Percentiles rank a stretch among this genome's conserved stretches.
These are phyloP conservation scores for Ferdinandea cuprea DNA, from an alignment of 2,888 invertebrate genomes.

Conservation along the genomic window DNA sequence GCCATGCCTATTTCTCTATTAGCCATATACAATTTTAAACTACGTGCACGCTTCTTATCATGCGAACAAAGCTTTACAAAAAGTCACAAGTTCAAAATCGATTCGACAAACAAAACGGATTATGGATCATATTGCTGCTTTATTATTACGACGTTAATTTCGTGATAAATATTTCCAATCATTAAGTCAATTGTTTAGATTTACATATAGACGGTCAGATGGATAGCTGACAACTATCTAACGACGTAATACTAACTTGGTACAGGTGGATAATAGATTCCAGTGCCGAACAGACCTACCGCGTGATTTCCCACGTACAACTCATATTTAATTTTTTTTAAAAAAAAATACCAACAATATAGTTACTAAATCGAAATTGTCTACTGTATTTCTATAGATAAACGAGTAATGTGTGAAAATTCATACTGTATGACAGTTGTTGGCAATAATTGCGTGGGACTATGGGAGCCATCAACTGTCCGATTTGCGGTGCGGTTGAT, in stretches of 20 bases:
- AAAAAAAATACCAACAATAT: no score
- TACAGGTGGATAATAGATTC: slow-evolving; percentile 1
- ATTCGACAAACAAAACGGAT: slow-evolving; percentile 35
- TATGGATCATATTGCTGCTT: slow-evolving; percentile 26
- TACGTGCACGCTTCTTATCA: no score
- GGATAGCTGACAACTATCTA: neutral
- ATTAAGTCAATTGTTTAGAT: slow-evolving; percentile 66
- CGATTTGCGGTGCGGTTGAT: no score
- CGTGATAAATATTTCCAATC: slow-evolving; percentile 67
- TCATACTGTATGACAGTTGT: slow-evolving; percentile 25
- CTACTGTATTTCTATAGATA: neutral
- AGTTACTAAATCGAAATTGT: neutral
- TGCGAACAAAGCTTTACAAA: no score
- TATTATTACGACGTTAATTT: slow-evolving; percentile 57
- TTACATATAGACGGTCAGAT: slow-evolving; percentile 58
- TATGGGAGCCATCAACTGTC: neutral
- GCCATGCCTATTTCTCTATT: no score
- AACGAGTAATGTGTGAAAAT: slow-evolving; percentile 33
- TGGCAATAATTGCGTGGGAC: slow-evolving; percentile 20
- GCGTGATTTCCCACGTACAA: slow-evolving; percentile 55
- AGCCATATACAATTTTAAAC: no score
- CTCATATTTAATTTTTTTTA: no score
- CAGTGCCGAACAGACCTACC: slow-evolving; percentile 28
- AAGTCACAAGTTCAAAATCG: no score
- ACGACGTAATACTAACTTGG: neutral